Evolutionary conservation across 35 echinoderm and acorn worm genomes (phyloP).

Genomic region (Lytechinus pictus): DNA sequence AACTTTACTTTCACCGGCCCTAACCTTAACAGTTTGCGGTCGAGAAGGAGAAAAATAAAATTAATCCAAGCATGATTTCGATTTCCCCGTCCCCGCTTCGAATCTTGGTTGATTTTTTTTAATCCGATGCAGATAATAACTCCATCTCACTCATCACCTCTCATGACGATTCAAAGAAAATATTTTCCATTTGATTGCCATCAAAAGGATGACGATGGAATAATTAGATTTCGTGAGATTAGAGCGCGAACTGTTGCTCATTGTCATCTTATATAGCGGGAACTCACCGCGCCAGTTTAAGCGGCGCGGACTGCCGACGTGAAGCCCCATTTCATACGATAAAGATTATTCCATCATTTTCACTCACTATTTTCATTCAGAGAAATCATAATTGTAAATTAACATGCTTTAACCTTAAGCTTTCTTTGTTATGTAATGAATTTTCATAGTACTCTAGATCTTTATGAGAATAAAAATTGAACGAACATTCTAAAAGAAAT

Average conservation of each 20-base stretch:
- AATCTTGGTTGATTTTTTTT: background rate
- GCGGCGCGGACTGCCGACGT: background rate
- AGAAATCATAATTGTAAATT: no score
- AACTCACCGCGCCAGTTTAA: background rate
- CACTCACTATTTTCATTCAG: background rate
- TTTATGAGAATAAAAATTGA: no score
- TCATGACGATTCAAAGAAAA: slow-evolving; percentile 24
- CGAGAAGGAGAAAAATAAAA: background rate
- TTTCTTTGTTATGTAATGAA: no score
- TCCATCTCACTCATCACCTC: background rate
- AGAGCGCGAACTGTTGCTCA: background rate
- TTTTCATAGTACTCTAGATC: no score
- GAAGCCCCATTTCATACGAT: background rate
- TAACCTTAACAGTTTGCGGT: slow-evolving; percentile 5
- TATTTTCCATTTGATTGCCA: slow-evolving; percentile 42
- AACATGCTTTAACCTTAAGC: no score
- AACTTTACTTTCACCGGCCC: background rate
- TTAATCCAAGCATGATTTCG: background rate
- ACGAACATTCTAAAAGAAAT: no score
- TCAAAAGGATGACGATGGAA: slow-evolving; percentile 34
- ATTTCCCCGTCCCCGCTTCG: background rate
- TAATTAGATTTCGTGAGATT: slow-evolving; percentile 35
- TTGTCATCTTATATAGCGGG: slow-evolving; percentile 21
- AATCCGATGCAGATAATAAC: slow-evolving; percentile 17
- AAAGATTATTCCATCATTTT: background rate